Percentiles rank a stretch among this genome's conserved stretches.
Evolutionary conservation across 1,140 invertebrate genomes (phyloP).

Genomic region (Chymomyza costata): DNA sequence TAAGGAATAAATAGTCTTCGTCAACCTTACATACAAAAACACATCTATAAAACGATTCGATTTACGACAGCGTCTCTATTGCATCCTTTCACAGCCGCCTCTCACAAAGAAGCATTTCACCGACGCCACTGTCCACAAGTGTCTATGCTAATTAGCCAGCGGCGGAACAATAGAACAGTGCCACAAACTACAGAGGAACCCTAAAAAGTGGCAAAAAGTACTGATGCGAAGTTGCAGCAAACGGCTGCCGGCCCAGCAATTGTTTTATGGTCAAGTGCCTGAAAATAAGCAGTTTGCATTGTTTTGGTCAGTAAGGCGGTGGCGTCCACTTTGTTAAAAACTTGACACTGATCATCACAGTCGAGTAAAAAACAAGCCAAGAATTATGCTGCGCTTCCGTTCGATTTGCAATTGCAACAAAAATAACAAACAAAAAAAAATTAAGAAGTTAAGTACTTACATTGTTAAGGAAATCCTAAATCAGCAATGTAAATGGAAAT

Average conservation of each 20-base stretch:
- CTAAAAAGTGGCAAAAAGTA: constrained; percentile 38
- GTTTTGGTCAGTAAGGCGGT: constrained; percentile 23
- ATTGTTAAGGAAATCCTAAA: constrained; percentile 64
- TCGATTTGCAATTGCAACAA: constrained; percentile 18
- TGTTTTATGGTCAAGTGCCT: constrained; percentile 69
- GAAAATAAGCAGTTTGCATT: constrained; percentile 47
- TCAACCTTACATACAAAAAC: too few relatives aligned
- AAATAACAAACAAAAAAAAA: constrained; percentile 2
- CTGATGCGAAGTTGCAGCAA: constrained; percentile 31
- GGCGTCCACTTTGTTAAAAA: constrained; percentile 32
- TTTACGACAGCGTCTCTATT: too few relatives aligned
- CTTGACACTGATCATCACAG: constrained; percentile 74
- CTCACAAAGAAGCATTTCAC: constrained; percentile 19
- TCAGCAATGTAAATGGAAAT: constrained; percentile 59
- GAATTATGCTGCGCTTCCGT: constrained; percentile 69
- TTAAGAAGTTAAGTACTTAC: constrained; percentile 14
- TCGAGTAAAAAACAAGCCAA: constrained; percentile 38
- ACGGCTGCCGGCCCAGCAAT: constrained; percentile 39
- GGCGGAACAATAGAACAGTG: constrained; percentile 40
- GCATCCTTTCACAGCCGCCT: too few relatives aligned
- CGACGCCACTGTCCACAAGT: too few relatives aligned
- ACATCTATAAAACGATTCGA: too few relatives aligned
- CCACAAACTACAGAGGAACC: constrained; percentile 57
- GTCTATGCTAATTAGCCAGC: constrained; percentile 57
- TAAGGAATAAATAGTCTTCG: too few relatives aligned